Evolutionary conservation across 2,888 invertebrate species (phyloP).

Genomic region (Melanostoma mellinum): DNA sequence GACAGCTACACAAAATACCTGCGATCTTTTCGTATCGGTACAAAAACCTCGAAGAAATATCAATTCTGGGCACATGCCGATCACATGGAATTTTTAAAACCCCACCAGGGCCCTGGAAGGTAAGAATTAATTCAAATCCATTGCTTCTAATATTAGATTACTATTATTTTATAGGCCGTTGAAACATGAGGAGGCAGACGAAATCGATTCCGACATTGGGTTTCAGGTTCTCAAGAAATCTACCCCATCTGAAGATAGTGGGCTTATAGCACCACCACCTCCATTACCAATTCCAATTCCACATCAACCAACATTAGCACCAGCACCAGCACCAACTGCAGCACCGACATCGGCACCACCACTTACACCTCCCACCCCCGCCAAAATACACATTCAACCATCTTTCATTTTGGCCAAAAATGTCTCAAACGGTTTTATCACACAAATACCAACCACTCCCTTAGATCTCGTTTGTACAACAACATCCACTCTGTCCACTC

Average conservation of each 20-base stretch:
- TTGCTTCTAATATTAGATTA: neutral
- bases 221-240: slow-evolving; percentile 79
- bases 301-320: slow-evolving; percentile 58
- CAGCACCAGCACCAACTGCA: slow-evolving; percentile 41
- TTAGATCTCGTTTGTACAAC: slow-evolving; percentile 28
- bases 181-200: slow-evolving; percentile 77
- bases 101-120: slow-evolving; percentile 81
- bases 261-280: slow-evolving; percentile 73
- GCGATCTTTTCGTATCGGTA: slow-evolving; percentile 81
- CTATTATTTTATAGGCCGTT: slow-evolving; percentile 72
- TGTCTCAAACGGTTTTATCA: slow-evolving; percentile 63
- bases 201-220: slow-evolving; percentile 79
- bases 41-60: slow-evolving; percentile 81
- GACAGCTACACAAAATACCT: slow-evolving; percentile 82
- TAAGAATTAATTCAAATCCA: slow-evolving; percentile 54
- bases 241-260: slow-evolving; percentile 76
- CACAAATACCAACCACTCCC: slow-evolving; percentile 64
- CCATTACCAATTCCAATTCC: slow-evolving; percentile 5
- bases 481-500: slow-evolving; percentile 48
- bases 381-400: slow-evolving; percentile 60
- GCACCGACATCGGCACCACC: slow-evolving; percentile 40
- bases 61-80: slow-evolving; percentile 82
- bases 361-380: slow-evolving; percentile 38
- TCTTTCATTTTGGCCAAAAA: slow-evolving; percentile 67
- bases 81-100: slow-evolving; percentile 81